Conservation (phyloP, 2,888 invertebrate genomes). For the Rotaria macrura region DNA sequence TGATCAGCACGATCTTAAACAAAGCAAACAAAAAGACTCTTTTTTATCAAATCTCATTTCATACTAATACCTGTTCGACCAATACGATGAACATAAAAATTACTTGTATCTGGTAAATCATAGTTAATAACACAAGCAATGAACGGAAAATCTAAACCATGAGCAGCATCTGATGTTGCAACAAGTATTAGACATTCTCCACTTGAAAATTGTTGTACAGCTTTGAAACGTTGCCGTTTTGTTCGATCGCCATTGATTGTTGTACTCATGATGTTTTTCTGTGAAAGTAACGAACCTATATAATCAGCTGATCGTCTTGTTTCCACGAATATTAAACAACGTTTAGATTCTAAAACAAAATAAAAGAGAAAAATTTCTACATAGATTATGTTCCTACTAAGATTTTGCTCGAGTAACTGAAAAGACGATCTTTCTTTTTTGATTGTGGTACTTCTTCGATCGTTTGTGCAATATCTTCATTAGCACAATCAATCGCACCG, state of each 20-base stretch:
- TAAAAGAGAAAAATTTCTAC: background rate
- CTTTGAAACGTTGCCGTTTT: conserved; percentile 63
- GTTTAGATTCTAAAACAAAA: background rate
- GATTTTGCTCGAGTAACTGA: conserved; percentile 55
- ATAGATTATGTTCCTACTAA: background rate
- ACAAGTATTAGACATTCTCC: conserved; percentile 70
- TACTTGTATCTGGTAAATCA: conserved; percentile 93
- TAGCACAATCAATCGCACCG: conserved; percentile 83
- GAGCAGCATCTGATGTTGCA: conserved; percentile 84
- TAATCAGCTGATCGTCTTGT: conserved; percentile 80
- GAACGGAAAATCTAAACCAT: conserved; percentile 65
- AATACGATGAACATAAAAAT: conserved; percentile 64
- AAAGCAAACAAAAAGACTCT: background rate
- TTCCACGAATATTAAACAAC: conserved; percentile 72
- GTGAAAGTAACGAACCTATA: conserved; percentile 68
- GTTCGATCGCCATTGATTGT: conserved; percentile 56
- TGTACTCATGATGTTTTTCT: conserved; percentile 62
- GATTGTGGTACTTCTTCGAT: conserved; percentile 54
- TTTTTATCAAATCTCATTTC: background rate
- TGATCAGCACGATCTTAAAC: conserved; percentile 26
- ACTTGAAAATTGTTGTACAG: conserved; percentile 62
- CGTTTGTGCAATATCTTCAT: conserved; percentile 73
- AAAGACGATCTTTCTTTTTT: conserved; percentile 66
- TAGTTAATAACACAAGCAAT: conserved; percentile 88
- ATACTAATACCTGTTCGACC: conserved; percentile 27